Evolutionary conservation across 35 echinoderm and acorn worm genomes (phyloP).

Genomic region (Stichopus chloronotus): DNA sequence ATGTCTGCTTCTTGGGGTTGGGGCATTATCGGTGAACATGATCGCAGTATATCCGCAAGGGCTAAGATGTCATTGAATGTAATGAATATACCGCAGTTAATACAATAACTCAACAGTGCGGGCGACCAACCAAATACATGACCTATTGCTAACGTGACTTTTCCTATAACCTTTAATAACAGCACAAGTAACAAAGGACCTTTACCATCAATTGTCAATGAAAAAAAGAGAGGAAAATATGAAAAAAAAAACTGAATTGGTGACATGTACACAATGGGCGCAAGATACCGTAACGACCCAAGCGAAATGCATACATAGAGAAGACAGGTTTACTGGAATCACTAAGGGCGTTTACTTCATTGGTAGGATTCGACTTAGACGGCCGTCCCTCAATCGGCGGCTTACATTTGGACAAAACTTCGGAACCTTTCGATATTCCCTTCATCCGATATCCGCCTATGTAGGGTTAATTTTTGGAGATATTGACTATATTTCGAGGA

Average conservation of each 20-base stretch:
- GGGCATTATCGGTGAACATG: too few relatives aligned
- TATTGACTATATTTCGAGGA: background rate
- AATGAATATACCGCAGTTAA: too few relatives aligned
- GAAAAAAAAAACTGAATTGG: constrained; percentile 21
- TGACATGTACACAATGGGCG: constrained; percentile 14
- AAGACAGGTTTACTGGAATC: background rate
- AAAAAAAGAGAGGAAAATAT: background rate
- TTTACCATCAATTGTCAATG: background rate
- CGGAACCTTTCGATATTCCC: background rate
- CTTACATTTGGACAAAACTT: background rate
- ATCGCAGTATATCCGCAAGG: too few relatives aligned
- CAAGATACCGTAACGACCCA: constrained; percentile 11
- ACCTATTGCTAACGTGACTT: constrained; percentile 32
- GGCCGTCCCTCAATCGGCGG: background rate
- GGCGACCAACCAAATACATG: constrained; percentile 45
- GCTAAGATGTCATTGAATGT: too few relatives aligned
- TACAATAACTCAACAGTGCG: background rate
- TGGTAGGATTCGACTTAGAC: background rate
- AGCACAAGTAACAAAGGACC: background rate
- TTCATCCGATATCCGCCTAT: too few relatives aligned
- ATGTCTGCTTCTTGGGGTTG: too few relatives aligned
- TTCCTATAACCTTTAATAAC: background rate
- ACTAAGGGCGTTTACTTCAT: constrained; percentile 26
- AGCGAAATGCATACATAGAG: background rate
- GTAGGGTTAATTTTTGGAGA: background rate